Evolutionary conservation across 1,140 invertebrate genomes (phyloP), one percentile per base, ranked within the genome.

Genomic region (Conus ventricosus): DNA sequence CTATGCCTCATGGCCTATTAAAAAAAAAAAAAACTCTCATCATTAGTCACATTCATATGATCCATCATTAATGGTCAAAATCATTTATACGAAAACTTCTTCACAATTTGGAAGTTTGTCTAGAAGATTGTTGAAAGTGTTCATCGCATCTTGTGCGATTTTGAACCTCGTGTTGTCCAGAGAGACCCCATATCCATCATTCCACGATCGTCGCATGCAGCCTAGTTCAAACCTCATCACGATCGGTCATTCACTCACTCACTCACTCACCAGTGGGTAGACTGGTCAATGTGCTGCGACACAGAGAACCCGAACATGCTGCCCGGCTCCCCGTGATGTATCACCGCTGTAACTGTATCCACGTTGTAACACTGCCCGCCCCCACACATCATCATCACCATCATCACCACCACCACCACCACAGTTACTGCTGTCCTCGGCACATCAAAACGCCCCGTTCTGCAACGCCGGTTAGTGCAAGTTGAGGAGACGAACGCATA

Each of bases 221-320:
- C 39, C 39, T 39, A 3, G 39, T 39, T 39, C 39, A 39, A 39
- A 39, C 39, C 39, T 39, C 3, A 39, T 39, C 39, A 39, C 39
- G 39, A 39, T 39, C 39, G 39, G 39, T 39, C 39, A 39, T 39
- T 39, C 39, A 39, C 39, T 39, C 39, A 39, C 39, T n/a, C n/a
- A 57, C 55, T n/a, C 6, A 93, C 95, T 95, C 93, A 96, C 96
- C 95, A 96, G 89, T 94, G 95, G 23, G 93, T 90, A 17, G 95
- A 94, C 76, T 94, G 93, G 87, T 95, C 95, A 86, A 94, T 92
- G 92, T 96, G 96, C 89, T 96, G 93, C 25, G 96, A 96, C 39
- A 96, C 95, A 27, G 96, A 95, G 90, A 95, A 96, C 75, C 96
- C 96, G 91, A 96, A 96, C 94, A 96, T 96, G 83, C 95, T 95